phyloP scores from a whole-genome alignment of 2,888 invertebrate species.

The Zaprionus bogoriensis region DNA sequence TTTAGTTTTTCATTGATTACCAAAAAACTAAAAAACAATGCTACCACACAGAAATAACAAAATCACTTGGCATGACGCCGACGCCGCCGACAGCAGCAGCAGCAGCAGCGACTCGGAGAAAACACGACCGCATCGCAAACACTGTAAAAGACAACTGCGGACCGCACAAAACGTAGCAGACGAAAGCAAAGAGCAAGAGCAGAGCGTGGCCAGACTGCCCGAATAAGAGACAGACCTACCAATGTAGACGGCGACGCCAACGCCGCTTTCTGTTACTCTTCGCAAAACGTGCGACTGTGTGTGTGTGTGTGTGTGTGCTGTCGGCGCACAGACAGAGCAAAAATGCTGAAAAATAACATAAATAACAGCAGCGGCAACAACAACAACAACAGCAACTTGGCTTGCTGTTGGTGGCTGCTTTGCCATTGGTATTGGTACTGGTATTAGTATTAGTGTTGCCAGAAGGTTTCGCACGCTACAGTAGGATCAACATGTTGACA shows the following conservation, averaged over 20 bases:
- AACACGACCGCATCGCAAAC: conserved; percentile 67
- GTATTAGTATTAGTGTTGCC: conserved; percentile 67
- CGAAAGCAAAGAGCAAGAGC: conserved; percentile 52
- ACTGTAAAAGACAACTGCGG: conserved; percentile 55
- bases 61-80: conserved; percentile 61
- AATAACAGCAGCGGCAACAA: conserved; percentile 57
- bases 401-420: neutral
- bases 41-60: conserved; percentile 28
- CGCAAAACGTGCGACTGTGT: conserved; percentile 1
- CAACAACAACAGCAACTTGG: conserved; percentile 45
- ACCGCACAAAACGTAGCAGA: conserved; percentile 48
- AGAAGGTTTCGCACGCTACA: conserved; percentile 66
- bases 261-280: conserved; percentile 40
- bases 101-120: conserved; percentile 35
- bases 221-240: conserved; percentile 38
- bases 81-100: conserved; percentile 31
- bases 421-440: conserved; percentile 55
- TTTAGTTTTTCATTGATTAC: conserved; percentile 30
- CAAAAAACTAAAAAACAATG: conserved; percentile 27
- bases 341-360: conserved; percentile 60
- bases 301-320: conserved; percentile 17
- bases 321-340: conserved; percentile 36
- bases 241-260: conserved; percentile 33
- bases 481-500: conserved; percentile 76
- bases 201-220: conserved; percentile 55